Evolutionary conservation across 2,113 vertebrate genomes (phyloP).

Genomic region (Mungos mungo): DNA sequence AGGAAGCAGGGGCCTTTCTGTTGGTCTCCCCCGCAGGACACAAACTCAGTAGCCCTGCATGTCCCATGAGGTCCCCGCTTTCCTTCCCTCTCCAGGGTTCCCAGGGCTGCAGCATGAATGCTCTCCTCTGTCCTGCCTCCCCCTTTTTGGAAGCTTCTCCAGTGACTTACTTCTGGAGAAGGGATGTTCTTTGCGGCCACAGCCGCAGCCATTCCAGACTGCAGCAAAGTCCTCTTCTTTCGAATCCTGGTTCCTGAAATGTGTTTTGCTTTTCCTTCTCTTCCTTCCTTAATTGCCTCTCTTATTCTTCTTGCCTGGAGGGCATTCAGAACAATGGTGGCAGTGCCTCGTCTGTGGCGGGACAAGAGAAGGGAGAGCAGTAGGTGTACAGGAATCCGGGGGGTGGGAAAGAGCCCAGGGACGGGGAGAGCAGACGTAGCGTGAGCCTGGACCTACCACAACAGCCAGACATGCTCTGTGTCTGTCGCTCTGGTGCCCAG

Average conservation of each 20-base stretch:
- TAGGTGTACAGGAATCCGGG: rapidly evolving
- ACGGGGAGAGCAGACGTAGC: neutral
- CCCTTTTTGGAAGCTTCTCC: neutral
- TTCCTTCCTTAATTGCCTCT: neutral
- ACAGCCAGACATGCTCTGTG: neutral
- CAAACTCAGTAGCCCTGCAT: neutral
- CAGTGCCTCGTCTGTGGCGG: neutral
- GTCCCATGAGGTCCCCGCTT: neutral
- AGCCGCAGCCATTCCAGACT: neutral
- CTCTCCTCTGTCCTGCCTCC: neutral
- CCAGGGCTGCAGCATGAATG: neutral
- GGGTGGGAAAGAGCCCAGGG: neutral
- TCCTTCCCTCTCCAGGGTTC: no score
- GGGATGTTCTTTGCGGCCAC: rapidly evolving
- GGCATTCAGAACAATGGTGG: neutral
- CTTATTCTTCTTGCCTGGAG: neutral
- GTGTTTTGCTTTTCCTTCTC: neutral
- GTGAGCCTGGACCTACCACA: neutral
- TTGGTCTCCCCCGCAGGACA: neutral
- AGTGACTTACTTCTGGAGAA: neutral
- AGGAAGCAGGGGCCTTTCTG: neutral
- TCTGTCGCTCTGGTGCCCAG: neutral
- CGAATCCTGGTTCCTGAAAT: neutral
- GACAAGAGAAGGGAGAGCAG: neutral
- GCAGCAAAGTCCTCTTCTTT: neutral